Base-by-base conservation (phyloP, 1,140 invertebrate genomes). In the Luehdorfia chinensis region DNA sequence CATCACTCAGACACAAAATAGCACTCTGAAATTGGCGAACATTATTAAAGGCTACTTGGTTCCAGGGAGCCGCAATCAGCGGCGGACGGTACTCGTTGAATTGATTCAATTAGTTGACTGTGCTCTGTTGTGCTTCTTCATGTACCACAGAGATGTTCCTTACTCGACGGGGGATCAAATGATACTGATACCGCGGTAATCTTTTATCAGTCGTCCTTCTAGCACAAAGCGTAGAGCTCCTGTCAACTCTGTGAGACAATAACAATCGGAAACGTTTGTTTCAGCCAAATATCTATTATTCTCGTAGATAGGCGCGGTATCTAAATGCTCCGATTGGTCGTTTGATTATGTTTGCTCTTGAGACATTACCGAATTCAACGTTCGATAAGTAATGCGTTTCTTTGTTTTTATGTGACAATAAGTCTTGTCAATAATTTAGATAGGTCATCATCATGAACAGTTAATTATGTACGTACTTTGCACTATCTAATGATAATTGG, bases 171-270 rank as follows among this genome's bases (percentile, higher is more conserved):
- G 59, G 71, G 66, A 77, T 70, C 65, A 76, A 74, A 49, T 68
- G 68, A 70, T 73, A 83, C 80, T 84, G 55, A 41, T 46, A 62
- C 69, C 56, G 54, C 54, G 44, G 50, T 76, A 74, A 80, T 80
- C 78, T 81, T 72, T 85, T 85, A 85, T 85, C 76, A 81, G 55
- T 58, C 49, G 59, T 70, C 64, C 66, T 66, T 63, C 62, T 62
- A 56, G 34, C 53, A 57, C 50, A 45, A 55, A 55, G 48, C 50
- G 62, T 67, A 18, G 15, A 39, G 18, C 23, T 41, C 28, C 39
- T 52, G 41, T 50, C 33, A 36, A 37, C 33, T 30, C 37, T 25
- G 28, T 55, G 52, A 69, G 52, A 69, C 62, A 61, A 66, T 65
- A 52, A 41, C 27, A 47, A 49, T 57, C 47, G 50, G 45, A 74